phyloP scores from a whole-genome alignment of 2,888 invertebrate genomes.

The Ferrisia virgata region DNA sequence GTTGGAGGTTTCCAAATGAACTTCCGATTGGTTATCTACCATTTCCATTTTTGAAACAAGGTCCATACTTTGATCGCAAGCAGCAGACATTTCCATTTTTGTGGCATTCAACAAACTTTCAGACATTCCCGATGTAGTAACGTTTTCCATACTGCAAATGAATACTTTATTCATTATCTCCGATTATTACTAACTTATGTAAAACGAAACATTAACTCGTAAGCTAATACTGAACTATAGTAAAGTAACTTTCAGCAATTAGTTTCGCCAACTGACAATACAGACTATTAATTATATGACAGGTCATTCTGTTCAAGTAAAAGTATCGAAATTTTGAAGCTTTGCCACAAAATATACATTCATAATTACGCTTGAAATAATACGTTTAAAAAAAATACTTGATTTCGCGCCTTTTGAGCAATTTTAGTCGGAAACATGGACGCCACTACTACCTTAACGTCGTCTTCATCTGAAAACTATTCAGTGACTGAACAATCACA shows the following conservation, averaged over 20 bases:
- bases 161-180: neutral
- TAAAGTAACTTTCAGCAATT: too few relatives aligned
- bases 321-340: too few relatives aligned
- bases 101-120: slow-evolving; percentile 8
- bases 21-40: slow-evolving; percentile 30
- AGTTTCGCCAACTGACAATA: too few relatives aligned
- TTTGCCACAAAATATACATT: too few relatives aligned
- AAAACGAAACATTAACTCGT: neutral
- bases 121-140: neutral
- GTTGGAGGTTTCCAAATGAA: slow-evolving; percentile 26
- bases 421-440: slow-evolving; percentile 36
- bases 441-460: slow-evolving; percentile 36
- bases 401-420: slow-evolving; percentile 40
- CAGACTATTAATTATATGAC: too few relatives aligned
- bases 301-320: too few relatives aligned
- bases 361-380: too few relatives aligned
- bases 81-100: slow-evolving; percentile 20
- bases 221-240: too few relatives aligned
- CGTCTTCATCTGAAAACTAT: neutral
- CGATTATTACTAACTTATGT: neutral
- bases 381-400: neutral
- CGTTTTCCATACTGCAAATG: slow-evolving; percentile 4
- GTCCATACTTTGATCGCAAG: slow-evolving; percentile 24
- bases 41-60: slow-evolving; percentile 37
- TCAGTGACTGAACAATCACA: neutral